A percentile compares a stretch with the other conserved stretches of the same genome.
Conservation (phyloP, 2,797 vertebrate species). For the Characodon lateralis region DNA sequence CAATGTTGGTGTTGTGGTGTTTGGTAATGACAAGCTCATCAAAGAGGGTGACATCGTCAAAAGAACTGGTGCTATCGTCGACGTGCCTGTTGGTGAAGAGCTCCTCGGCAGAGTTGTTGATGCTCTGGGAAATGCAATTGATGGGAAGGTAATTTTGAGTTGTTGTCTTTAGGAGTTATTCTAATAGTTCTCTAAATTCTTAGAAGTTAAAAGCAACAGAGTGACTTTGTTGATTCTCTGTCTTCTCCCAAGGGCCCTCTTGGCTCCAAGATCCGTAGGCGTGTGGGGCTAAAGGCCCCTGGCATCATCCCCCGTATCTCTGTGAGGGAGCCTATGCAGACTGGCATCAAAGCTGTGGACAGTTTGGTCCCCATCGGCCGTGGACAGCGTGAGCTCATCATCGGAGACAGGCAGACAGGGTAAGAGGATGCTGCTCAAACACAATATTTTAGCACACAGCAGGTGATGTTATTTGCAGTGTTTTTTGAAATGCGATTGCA, state of each 20-base stretch:
- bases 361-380: constrained; percentile 96
- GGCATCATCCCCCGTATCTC: constrained; percentile 96
- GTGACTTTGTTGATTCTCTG: not conserved
- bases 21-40: constrained; percentile 96
- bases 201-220: not conserved
- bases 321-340: constrained; percentile 96
- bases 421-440: constrained; percentile 68
- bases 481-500: not conserved
- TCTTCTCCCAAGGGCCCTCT: constrained; percentile 83
- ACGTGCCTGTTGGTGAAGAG: constrained; percentile 93
- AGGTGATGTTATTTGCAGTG: constrained; percentile 19
- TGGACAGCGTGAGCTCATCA: constrained; percentile 97
- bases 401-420: constrained; percentile 97
- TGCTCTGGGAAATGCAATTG: constrained; percentile 93
- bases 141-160: constrained; percentile 85
- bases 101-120: constrained; percentile 94
- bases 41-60: constrained; percentile 97
- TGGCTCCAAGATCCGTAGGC: constrained; percentile 82
- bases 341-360: constrained; percentile 97
- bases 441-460: constrained; percentile 21
- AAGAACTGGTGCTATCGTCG: constrained; percentile 94
- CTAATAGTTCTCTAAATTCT: not conserved
- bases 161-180: not conserved
- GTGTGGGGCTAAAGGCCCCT: constrained; percentile 94
- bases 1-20: constrained; percentile 97